phyloP scores from a whole-genome alignment of 2,888 invertebrate species.

The Trichogramma evanescens region DNA sequence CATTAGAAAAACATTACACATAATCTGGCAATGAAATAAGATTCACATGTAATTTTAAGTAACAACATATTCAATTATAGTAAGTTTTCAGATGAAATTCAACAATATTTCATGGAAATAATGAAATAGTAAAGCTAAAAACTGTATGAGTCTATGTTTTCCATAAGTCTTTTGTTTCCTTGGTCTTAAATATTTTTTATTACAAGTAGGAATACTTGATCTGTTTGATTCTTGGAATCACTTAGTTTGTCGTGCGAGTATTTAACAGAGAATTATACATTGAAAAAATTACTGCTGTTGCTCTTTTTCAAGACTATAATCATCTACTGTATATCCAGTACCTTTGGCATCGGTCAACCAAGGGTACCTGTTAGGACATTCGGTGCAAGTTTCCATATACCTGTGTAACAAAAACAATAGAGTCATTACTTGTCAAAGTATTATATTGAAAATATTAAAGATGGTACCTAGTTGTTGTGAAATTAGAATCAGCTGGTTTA shows the following conservation, averaged over 20 bases:
- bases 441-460: neutral
- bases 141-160: constrained; percentile 15
- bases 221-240: constrained; percentile 20
- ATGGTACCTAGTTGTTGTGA: constrained; percentile 62
- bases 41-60: constrained; percentile 17
- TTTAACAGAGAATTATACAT: neutral
- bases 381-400: constrained; percentile 80
- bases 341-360: constrained; percentile 85
- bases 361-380: constrained; percentile 78
- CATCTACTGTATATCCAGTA: constrained; percentile 71
- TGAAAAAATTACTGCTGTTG: constrained; percentile 18
- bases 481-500: constrained; percentile 67
- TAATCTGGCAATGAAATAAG: constrained; percentile 13
- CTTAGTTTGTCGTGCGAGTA: constrained; percentile 4
- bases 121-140: neutral
- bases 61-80: constrained; percentile 9
- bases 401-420: constrained; percentile 41
- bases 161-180: constrained; percentile 14
- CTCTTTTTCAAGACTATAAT: constrained; percentile 66
- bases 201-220: constrained; percentile 10
- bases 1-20: constrained; percentile 20
- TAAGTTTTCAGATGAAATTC: neutral
- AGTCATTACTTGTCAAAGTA: neutral
- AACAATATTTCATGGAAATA: neutral
- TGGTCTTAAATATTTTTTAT: constrained; percentile 10